These are phyloP conservation scores for Aleiodes testaceus DNA, from an alignment of 2,888 invertebrate genomes.

Conservation along the genomic window DNA sequence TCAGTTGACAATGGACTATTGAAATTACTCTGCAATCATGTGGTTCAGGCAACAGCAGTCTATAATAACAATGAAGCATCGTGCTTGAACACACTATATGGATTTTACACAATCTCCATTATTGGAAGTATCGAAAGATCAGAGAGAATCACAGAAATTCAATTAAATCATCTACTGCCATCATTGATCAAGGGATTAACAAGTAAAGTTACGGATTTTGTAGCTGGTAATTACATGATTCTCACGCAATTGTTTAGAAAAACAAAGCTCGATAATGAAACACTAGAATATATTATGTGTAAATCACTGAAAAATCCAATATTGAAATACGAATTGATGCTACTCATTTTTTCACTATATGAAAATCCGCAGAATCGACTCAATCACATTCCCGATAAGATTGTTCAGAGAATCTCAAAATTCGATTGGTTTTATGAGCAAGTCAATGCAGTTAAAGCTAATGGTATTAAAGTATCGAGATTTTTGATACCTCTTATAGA, in stretches of 20 bases:
- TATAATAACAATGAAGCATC: conserved; percentile 77
- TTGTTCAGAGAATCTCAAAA: conserved; percentile 74
- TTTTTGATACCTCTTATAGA: conserved; percentile 77
- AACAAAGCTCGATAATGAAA: conserved; percentile 75
- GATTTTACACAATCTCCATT: conserved; percentile 86
- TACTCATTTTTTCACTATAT: conserved; percentile 82
- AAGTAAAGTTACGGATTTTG: conserved; percentile 81
- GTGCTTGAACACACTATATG: conserved; percentile 81
- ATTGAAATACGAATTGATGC: conserved; percentile 79
- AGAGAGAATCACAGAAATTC: conserved; percentile 76
- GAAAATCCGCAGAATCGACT: conserved; percentile 77
- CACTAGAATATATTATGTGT: conserved; percentile 78
- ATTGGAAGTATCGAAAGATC: conserved; percentile 81
- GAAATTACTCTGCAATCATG: conserved; percentile 78
- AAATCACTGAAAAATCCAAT: conserved; percentile 75
- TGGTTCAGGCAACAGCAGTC: conserved; percentile 76
- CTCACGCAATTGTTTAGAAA: conserved; percentile 81
- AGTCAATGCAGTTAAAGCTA: conserved; percentile 75
- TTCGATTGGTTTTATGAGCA: conserved; percentile 74
- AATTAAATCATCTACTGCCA: conserved; percentile 82
- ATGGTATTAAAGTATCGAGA: conserved; percentile 76
- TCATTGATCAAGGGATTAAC: conserved; percentile 82
- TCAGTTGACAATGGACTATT: conserved; percentile 78
- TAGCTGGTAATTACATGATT: conserved; percentile 84
- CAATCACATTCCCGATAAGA: conserved; percentile 74